These are phyloP conservation scores for Sebastolobus alascanus DNA, from an alignment of 2,797 vertebrate species.

Conservation along the genomic window DNA sequence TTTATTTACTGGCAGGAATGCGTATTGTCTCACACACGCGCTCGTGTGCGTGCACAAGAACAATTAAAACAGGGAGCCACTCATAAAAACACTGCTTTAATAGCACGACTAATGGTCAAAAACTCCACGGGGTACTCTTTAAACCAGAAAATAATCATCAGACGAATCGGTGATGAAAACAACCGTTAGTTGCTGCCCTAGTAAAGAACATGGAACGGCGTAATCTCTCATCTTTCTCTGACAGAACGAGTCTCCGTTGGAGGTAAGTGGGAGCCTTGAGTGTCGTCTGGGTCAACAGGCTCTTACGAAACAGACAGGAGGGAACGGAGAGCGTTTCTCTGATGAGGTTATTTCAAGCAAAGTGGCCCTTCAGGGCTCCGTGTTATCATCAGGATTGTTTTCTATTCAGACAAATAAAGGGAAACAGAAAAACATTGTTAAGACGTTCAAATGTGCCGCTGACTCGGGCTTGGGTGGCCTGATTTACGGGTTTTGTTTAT, in stretches of 20 bases:
- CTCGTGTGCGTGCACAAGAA: background rate
- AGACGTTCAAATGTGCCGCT: conserved; percentile 29
- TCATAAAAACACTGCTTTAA: background rate
- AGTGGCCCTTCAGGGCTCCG: conserved; percentile 38
- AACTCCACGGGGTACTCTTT: background rate
- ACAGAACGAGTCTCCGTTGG: conserved; percentile 29
- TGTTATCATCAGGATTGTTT: conserved; percentile 30
- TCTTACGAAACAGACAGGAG: conserved; percentile 30
- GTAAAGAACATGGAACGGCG: conserved; percentile 6
- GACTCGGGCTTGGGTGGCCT: conserved; percentile 2
- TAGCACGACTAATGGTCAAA: background rate
- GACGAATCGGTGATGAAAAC: conserved; percentile 13
- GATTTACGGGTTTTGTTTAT: conserved; percentile 19
- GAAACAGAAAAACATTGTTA: conserved; percentile 29
- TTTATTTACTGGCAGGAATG: background rate
- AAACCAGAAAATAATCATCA: background rate
- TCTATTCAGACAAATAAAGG: conserved; percentile 25
- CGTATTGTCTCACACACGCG: background rate
- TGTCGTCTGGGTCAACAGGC: conserved; percentile 62
- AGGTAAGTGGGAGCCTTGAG: conserved; percentile 40
- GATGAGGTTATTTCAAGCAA: conserved; percentile 56
- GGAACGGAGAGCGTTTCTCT: conserved; percentile 31
- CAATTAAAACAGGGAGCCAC: background rate
- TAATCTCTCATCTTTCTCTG: conserved; percentile 14
- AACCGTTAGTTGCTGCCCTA: background rate